Conservation (phyloP, 2,113 vertebrate species). For the Chionodraco myersi region DNA sequence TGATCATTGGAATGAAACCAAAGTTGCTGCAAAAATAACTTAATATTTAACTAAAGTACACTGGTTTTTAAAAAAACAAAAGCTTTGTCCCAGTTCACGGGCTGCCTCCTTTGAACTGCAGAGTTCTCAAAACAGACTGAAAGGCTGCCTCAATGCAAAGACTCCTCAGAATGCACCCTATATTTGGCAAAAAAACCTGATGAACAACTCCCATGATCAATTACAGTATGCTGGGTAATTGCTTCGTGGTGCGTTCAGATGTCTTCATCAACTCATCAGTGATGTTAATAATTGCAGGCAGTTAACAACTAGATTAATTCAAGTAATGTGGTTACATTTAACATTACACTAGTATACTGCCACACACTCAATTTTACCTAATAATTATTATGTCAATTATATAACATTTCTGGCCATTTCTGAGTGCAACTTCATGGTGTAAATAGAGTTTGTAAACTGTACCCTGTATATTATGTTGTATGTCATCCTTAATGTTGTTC, state of each 20-base stretch:
- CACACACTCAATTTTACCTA: too few species aligned
- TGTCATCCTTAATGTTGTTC: too few species aligned
- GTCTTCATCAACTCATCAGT: conserved; percentile 15
- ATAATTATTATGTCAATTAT: too few species aligned
- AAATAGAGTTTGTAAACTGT: too few species aligned
- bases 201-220: background rate
- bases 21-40: conserved; percentile 27
- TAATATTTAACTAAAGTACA: conserved; percentile 30
- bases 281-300: background rate
- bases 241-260: conserved; percentile 38
- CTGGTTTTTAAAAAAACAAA: background rate
- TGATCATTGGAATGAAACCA: conserved; percentile 48
- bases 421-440: conserved; percentile 9
- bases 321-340: background rate
- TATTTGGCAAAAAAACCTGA: background rate
- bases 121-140: background rate
- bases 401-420: background rate
- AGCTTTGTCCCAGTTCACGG: conserved; percentile 28
- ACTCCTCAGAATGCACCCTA: background rate
- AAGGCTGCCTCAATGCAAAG: background rate
- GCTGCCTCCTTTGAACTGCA: conserved; percentile 23
- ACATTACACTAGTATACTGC: background rate
- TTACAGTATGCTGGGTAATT: background rate
- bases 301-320: background rate
- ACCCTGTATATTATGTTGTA: too few species aligned